phyloP scores from a whole-genome alignment of 1,140 invertebrate species.

The Bathynomus jamesi region DNA sequence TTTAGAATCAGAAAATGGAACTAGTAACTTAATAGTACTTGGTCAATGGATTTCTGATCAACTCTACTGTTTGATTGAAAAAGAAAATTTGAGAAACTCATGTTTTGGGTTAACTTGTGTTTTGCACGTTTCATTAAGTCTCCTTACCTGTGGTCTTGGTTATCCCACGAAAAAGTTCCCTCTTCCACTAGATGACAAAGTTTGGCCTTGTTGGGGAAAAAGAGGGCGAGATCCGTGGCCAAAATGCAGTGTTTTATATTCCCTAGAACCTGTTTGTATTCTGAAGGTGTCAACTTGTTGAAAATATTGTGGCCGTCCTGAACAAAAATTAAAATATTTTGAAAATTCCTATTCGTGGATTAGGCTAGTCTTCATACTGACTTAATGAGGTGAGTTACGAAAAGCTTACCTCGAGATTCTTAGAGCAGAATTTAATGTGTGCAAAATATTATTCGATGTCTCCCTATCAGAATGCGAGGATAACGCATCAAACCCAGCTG shows the following conservation, averaged over 20 bases:
- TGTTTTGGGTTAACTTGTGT: no score
- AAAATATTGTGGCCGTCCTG: slow-evolving; percentile 77
- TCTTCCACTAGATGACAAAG: slow-evolving; percentile 53
- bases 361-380: not conserved
- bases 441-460: not conserved
- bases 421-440: not conserved
- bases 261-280: slow-evolving; percentile 65
- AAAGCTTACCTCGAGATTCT: not conserved
- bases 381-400: not conserved
- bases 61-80: no score
- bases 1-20: no score
- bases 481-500: not conserved
- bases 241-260: slow-evolving; percentile 72
- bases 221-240: slow-evolving; percentile 70
- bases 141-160: slow-evolving; percentile 56
- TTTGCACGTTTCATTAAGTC: no score
- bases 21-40: no score
- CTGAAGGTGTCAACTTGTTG: slow-evolving; percentile 58
- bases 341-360: not conserved
- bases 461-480: not conserved
- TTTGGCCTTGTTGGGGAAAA: slow-evolving; percentile 66
- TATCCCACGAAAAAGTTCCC: slow-evolving; percentile 54
- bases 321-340: slow-evolving; percentile 38
- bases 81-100: no score
- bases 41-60: no score